Evolutionary conservation across 1,140 invertebrate species (phyloP).

Genomic region (Hypothenemus hampei): DNA sequence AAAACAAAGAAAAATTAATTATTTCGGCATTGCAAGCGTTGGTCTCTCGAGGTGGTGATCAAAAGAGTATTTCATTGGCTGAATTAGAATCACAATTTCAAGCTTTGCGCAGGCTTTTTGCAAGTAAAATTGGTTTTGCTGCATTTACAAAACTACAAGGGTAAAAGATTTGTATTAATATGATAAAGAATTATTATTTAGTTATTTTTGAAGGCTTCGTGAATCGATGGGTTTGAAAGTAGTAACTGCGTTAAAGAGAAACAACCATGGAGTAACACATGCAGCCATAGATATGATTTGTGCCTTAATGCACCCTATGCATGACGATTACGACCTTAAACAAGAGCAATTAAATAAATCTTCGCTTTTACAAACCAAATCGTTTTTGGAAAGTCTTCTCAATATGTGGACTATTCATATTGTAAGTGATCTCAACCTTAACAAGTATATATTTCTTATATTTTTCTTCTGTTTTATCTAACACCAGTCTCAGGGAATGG

Average conservation of each 20-base stretch:
- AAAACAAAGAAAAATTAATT: conserved; percentile 98
- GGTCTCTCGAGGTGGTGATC: conserved; percentile 66
- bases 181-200: not conserved
- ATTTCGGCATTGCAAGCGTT: conserved; percentile 71
- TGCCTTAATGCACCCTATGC: conserved; percentile 98
- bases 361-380: conserved; percentile 85
- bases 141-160: conserved; percentile 88
- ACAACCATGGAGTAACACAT: conserved; percentile 87
- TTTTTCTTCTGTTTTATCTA: conserved; percentile 1
- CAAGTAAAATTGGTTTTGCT: conserved; percentile 95
- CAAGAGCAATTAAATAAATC: conserved; percentile 98
- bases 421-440: too few relatives aligned
- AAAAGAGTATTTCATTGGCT: conserved; percentile 53
- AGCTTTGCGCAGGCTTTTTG: conserved; percentile 84
- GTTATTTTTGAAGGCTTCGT: conserved; percentile 57
- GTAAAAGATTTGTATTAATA: conserved; percentile 49
- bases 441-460: not conserved
- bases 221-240: conserved; percentile 91
- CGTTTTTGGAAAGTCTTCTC: conserved; percentile 89
- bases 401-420: conserved; percentile 96
- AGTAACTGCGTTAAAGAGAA: conserved; percentile 83
- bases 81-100: conserved; percentile 93
- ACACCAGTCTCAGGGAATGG: conserved; percentile 72
- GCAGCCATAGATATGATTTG: conserved; percentile 96
- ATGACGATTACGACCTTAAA: conserved; percentile 88